Percentiles rank a stretch among this genome's conserved stretches.
Evolutionary conservation across 2,888 invertebrate species (phyloP).

Genomic region (Hyposoter dolosus): DNA sequence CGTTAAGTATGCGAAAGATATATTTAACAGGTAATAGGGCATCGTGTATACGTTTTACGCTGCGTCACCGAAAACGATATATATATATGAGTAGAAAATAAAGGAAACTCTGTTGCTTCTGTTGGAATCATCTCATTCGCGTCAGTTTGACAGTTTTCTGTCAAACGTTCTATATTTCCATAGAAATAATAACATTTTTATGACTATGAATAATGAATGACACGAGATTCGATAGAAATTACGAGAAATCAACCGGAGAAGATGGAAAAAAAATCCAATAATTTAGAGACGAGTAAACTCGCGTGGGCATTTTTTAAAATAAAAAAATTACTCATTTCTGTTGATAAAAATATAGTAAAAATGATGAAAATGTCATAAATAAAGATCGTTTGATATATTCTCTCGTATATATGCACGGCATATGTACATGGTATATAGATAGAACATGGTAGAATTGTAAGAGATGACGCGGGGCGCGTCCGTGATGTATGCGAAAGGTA

Average conservation of each 20-base stretch:
- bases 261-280: neutral
- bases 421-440: slow-evolving; percentile 16
- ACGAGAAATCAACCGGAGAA: no score
- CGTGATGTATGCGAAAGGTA: slow-evolving; percentile 73
- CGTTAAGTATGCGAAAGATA: slow-evolving; percentile 2
- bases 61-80: slow-evolving; percentile 6
- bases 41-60: slow-evolving; percentile 11
- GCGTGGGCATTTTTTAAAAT: neutral
- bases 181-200: neutral
- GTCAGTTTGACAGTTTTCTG: no score
- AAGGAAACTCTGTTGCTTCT: neutral
- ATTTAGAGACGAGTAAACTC: neutral
- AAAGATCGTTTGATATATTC: neutral
- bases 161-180: no score
- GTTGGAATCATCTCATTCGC: no score
- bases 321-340: neutral
- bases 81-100: neutral
- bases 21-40: slow-evolving; percentile 19
- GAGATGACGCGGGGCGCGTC: slow-evolving; percentile 64
- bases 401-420: neutral
- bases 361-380: slow-evolving; percentile 12
- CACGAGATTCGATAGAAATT: neutral
- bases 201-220: neutral
- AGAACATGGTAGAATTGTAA: slow-evolving; percentile 41
- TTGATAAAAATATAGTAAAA: neutral